Conservation (phyloP, 2,888 invertebrate species). For the Pseudococcus viburni region DNA sequence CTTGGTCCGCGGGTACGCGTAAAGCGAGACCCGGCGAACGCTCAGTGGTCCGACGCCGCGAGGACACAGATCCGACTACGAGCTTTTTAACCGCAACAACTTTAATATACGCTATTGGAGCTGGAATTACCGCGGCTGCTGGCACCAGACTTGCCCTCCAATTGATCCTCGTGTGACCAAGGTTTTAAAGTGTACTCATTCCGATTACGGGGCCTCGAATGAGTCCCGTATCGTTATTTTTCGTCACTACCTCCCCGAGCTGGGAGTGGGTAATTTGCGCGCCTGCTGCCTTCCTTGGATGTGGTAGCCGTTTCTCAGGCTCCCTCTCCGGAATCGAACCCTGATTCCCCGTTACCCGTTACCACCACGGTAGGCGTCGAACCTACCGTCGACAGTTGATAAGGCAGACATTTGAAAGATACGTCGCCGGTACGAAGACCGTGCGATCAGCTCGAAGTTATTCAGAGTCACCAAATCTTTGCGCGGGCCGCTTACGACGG, state of each 20-base stretch:
- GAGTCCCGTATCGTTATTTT: constrained; percentile 79
- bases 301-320: constrained; percentile 81
- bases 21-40: constrained; percentile 68
- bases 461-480: constrained; percentile 73
- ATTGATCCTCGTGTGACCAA: constrained; percentile 76
- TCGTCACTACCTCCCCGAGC: constrained; percentile 78
- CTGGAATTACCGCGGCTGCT: constrained; percentile 83
- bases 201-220: constrained; percentile 75
- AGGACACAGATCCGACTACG: no score
- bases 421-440: constrained; percentile 74
- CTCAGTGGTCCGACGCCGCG: constrained; percentile 73
- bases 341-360: constrained; percentile 83
- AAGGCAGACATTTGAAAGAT: constrained; percentile 80
- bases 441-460: constrained; percentile 72
- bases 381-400: constrained; percentile 80
- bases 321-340: constrained; percentile 83
- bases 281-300: constrained; percentile 82
- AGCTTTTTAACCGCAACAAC: constrained; percentile 80
- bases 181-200: constrained; percentile 75
- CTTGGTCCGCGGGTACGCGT: constrained; percentile 57
- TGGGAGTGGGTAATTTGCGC: constrained; percentile 79
- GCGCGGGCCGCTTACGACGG: constrained; percentile 71
- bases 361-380: constrained; percentile 79
- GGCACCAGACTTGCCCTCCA: constrained; percentile 81
- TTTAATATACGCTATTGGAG: constrained; percentile 80